Base-by-base conservation (phyloP, 30 jellyfish, hydroid and myxozoan species). In the Hydractinia echinata region DNA sequence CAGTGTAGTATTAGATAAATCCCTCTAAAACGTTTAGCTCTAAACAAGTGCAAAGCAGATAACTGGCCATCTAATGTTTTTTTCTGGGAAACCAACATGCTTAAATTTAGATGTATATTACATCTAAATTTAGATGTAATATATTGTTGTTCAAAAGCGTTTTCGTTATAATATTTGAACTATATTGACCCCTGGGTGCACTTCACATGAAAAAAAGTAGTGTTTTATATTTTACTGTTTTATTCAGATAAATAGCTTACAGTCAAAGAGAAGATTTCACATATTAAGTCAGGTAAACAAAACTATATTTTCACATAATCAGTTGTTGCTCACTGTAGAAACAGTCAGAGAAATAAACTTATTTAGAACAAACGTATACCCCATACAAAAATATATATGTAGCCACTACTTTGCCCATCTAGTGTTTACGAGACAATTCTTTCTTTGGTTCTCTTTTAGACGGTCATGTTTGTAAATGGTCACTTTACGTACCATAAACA, bases 211-310 rank as follows among this genome's bases (percentile, higher is more conserved):
- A 6, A 7, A 6, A 4, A 1, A 64, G 39, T 64, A 51, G 18
- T 11, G 15, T 64, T 7, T 64, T 64, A 64, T 7, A n/a, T 4
- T 7, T 64, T 13, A 6, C 9, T 51, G 51, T 64, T 9, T 64
- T 64, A 7, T 79, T 55, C 51, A 79, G 86, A 44, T 79, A 6
- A 79, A 79, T 48, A 79, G 86, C 61, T 54, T 91, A 54, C 95
- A 91, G 66, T 82, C 94, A 8, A 91, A 91, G 67, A 72, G 96
- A 54, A 61, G 97, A 52, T 91, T 91, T 73, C 93, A 85, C 53
- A 91, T 91, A 54, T 89, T 91, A 11, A 90, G 97, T 39, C 97
- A 91, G 95, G 97, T 85, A 83, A 76, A 19, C n/a, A 67, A 13
- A 11, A 30, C n/a, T 21, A 58, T 11, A 58, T 11, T 0, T 58